Evolutionary conservation across 1,140 invertebrate species (phyloP).

Genomic region (Listronotus bonariensis): DNA sequence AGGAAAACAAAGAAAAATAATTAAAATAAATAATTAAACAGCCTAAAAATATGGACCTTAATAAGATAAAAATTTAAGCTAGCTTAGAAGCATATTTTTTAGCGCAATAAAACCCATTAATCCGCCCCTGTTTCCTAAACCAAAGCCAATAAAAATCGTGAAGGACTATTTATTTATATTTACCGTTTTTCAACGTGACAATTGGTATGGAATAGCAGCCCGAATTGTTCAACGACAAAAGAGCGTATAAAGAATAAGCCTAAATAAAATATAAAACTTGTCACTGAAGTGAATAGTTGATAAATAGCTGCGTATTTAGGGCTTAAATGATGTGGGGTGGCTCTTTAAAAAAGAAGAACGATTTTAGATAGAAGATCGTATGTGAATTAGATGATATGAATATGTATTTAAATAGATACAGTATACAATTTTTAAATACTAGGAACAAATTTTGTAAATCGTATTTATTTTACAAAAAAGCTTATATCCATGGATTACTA

Average conservation of each 20-base stretch:
- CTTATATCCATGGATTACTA: too few relatives aligned
- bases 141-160: conserved; percentile 2
- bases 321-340: conserved; percentile 2
- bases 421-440: too few relatives aligned
- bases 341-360: neutral
- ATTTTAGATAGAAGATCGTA: neutral
- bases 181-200: conserved; percentile 14
- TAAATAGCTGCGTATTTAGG: conserved; percentile 19
- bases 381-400: neutral
- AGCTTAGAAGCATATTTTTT: too few relatives aligned
- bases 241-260: conserved; percentile 4
- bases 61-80: too few relatives aligned
- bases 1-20: too few relatives aligned
- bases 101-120: too few relatives aligned
- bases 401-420: neutral
- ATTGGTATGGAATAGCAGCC: conserved; percentile 8
- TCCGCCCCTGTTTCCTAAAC: neutral
- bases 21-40: too few relatives aligned
- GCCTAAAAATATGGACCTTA: too few relatives aligned
- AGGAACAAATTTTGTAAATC: too few relatives aligned
- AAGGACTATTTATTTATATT: conserved; percentile 26
- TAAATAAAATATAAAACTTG: conserved; percentile 26
- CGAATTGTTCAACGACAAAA: conserved; percentile 3
- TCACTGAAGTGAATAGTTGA: conserved; percentile 18
- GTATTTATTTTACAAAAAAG: too few relatives aligned